A percentile compares a stretch with the other conserved stretches of the same genome.
Evolutionary conservation across 2,113 vertebrate species (phyloP).

Genomic region (Etia nguti): DNA sequence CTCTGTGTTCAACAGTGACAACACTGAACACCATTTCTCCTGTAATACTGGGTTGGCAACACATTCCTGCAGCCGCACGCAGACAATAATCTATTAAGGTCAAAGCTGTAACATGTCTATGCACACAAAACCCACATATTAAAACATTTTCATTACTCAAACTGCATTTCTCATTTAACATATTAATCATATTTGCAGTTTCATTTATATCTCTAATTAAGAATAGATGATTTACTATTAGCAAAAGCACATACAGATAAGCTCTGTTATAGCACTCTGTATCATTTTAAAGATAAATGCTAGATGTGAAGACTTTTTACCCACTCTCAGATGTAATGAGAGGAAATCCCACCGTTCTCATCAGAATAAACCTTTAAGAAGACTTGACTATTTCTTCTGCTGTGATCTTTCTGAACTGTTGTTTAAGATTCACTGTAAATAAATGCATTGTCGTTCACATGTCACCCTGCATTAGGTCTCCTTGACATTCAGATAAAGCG

Average conservation of each 20-base stretch:
- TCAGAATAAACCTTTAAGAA: background rate
- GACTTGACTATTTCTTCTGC: background rate
- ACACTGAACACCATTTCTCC: no score
- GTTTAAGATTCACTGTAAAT: background rate
- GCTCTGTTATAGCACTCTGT: background rate
- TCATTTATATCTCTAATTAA: accelerated
- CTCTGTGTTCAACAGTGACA: no score
- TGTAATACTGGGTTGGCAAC: no score
- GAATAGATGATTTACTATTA: background rate
- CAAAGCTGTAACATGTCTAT: accelerated
- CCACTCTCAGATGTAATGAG: background rate
- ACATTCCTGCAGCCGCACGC: no score
- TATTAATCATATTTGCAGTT: background rate
- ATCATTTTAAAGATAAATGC: accelerated
- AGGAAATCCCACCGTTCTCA: background rate
- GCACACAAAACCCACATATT: background rate
- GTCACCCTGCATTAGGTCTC: accelerated
- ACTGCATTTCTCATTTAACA: background rate
- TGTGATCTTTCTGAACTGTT: background rate
- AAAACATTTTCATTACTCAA: background rate
- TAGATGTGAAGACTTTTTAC: background rate
- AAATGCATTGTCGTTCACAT: background rate
- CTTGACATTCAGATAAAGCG: background rate
- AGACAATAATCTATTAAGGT: no score
- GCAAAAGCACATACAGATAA: background rate